Evolutionary conservation across 2,113 vertebrate species (phyloP).

Genomic region (Coracopsis vasa): DNA sequence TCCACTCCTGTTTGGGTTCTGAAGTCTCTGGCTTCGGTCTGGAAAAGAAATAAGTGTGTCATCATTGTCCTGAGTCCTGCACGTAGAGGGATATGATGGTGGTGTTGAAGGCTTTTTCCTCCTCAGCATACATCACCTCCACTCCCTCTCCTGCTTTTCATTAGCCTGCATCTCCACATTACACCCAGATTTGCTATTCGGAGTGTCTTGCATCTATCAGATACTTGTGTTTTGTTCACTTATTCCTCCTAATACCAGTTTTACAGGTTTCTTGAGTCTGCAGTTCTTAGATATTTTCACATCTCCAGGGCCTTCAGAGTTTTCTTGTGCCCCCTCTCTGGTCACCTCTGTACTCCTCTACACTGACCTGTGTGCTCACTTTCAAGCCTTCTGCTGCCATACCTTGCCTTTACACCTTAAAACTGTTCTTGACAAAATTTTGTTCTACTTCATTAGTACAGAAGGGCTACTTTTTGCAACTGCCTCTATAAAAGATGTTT

Average conservation of each 20-base stretch:
- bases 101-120: not conserved
- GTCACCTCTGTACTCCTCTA: not conserved
- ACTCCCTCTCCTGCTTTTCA: not conserved
- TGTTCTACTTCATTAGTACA: not conserved
- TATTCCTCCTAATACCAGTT: not conserved
- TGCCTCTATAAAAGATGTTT: not conserved
- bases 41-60: not conserved
- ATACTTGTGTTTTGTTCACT: not conserved
- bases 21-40: not conserved
- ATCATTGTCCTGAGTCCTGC: not conserved
- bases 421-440: not conserved
- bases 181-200: not conserved
- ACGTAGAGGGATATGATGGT: not conserved
- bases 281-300: not conserved
- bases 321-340: rapidly evolving
- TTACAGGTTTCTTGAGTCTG: not conserved
- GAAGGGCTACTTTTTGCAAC: not conserved
- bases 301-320: not conserved
- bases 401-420: not conserved
- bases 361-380: not conserved
- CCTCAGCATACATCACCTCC: not conserved
- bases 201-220: not conserved
- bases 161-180: not conserved
- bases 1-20: not conserved
- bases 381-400: not conserved